These are phyloP conservation scores for Cercopithecus diana DNA, from an alignment of 2,797 vertebrate genomes.

Conservation along the genomic window DNA sequence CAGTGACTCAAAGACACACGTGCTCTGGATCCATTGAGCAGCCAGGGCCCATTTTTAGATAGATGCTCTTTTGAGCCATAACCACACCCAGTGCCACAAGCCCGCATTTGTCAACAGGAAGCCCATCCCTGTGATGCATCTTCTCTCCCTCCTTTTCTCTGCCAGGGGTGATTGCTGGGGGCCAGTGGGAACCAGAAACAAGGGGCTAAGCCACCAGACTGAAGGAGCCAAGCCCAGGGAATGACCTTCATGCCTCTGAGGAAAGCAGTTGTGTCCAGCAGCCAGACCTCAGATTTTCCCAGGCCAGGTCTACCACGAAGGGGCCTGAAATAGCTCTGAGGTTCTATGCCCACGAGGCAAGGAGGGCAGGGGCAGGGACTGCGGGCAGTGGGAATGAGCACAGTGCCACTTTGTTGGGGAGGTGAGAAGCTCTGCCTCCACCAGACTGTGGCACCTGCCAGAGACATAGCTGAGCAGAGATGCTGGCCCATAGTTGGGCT, in stretches of 20 bases:
- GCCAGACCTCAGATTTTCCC: constrained; percentile 67
- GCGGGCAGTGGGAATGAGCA: not conserved
- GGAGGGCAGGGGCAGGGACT: not conserved
- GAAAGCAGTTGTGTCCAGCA: constrained; percentile 50
- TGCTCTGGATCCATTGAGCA: constrained; percentile 18
- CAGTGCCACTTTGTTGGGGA: not conserved
- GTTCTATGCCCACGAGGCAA: constrained; percentile 13
- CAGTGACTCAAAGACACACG: constrained; percentile 22
- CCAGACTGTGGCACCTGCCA: constrained; percentile 31
- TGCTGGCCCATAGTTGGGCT: not conserved
- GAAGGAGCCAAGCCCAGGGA: constrained; percentile 48
- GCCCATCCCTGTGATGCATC: not conserved
- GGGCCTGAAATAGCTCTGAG: constrained; percentile 67
- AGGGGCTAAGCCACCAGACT: constrained; percentile 7
- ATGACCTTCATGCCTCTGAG: constrained; percentile 64
- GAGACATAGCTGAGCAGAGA: not conserved
- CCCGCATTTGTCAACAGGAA: constrained; percentile 67
- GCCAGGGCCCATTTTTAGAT: constrained; percentile 59
- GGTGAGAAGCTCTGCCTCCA: not conserved
- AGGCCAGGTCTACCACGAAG: constrained; percentile 58
- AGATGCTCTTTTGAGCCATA: constrained; percentile 37
- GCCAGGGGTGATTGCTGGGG: not conserved
- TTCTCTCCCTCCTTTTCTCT: not conserved
- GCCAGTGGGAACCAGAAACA: constrained; percentile 33
- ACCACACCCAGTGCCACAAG: constrained; percentile 54